A percentile compares a stretch with the other conserved stretches of the same genome.
These are phyloP conservation scores for Puntigrus tetrazona DNA, from an alignment of 2,113 vertebrate species.

Conservation along the genomic window DNA sequence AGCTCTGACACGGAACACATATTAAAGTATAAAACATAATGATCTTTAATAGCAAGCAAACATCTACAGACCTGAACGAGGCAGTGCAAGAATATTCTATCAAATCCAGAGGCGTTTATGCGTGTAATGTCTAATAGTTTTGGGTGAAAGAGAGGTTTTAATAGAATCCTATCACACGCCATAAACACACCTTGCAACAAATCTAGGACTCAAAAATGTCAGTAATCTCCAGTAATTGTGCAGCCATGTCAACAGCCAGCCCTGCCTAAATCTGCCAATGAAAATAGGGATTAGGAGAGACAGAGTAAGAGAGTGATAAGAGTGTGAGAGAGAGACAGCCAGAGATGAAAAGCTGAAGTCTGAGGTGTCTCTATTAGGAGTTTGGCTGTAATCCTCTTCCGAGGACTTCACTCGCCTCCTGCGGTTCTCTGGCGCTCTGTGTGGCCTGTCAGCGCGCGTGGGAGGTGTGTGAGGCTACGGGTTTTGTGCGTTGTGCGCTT, in stretches of 20 bases:
- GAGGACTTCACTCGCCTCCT: constrained; percentile 35
- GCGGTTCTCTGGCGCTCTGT: background rate
- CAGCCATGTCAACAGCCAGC: constrained; percentile 48
- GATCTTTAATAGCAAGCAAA: background rate
- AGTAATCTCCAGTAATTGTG: constrained; percentile 61
- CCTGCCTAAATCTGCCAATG: constrained; percentile 47
- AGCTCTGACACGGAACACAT: background rate
- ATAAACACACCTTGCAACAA: constrained; percentile 58
- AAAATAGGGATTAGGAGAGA: constrained; percentile 48
- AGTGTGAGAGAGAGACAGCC: constrained; percentile 25
- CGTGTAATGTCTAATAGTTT: constrained; percentile 25
- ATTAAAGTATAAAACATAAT: background rate
- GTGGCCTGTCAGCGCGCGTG: constrained; percentile 10
- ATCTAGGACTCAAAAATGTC: constrained; percentile 23
- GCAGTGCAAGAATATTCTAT: background rate
- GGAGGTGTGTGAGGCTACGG: constrained; percentile 20
- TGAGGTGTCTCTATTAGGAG: constrained; percentile 47
- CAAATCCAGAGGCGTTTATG: constrained; percentile 16
- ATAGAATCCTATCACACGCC: constrained; percentile 57
- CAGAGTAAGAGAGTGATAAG: constrained; percentile 14
- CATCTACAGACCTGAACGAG: constrained; percentile 5
- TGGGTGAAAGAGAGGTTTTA: constrained; percentile 29
- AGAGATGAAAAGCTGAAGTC: constrained; percentile 17
- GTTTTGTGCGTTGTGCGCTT: background rate
- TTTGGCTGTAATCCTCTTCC: constrained; percentile 46